These are phyloP conservation scores for Gibbula magus DNA, from an alignment of 2,888 invertebrate species.

Conservation along the genomic window DNA sequence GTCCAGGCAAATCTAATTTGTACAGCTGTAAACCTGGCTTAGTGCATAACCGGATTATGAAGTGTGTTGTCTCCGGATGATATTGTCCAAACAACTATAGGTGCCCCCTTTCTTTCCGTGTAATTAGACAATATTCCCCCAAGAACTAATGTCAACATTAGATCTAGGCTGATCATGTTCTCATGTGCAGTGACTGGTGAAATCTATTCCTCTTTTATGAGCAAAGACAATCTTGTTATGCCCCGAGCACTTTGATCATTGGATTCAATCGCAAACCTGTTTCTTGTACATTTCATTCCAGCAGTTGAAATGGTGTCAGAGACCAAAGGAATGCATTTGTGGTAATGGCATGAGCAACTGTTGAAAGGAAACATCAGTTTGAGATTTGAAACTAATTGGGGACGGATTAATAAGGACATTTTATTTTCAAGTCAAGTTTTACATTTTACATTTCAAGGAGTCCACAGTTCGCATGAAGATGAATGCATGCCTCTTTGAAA, in stretches of 20 bases:
- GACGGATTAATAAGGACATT: too few relatives aligned
- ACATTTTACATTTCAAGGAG: too few relatives aligned
- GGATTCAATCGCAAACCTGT: neutral
- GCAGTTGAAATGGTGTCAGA: too few relatives aligned
- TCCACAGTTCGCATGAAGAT: too few relatives aligned
- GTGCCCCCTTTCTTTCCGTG: neutral
- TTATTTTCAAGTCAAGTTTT: too few relatives aligned
- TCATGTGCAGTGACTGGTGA: slow-evolving; percentile 6
- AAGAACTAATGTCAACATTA: slow-evolving; percentile 20
- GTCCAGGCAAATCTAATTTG: neutral
- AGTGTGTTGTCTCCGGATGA: slow-evolving; percentile 12
- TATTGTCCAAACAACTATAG: slow-evolving; percentile 8
- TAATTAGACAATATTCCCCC: slow-evolving; percentile 21
- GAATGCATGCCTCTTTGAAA: too few relatives aligned
- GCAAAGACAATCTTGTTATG: neutral
- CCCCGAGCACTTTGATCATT: neutral
- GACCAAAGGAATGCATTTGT: too few relatives aligned
- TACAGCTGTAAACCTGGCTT: neutral
- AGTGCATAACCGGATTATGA: neutral
- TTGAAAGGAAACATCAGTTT: too few relatives aligned
- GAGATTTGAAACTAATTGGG: too few relatives aligned
- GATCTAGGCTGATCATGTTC: slow-evolving; percentile 8
- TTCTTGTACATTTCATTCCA: neutral
- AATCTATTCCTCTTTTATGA: slow-evolving; percentile 1
- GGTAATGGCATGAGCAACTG: too few relatives aligned